Evolutionary conservation across 2,888 invertebrate species (phyloP), one percentile per base, ranked within the genome.

Genomic region (Lapara coniferarum): DNA sequence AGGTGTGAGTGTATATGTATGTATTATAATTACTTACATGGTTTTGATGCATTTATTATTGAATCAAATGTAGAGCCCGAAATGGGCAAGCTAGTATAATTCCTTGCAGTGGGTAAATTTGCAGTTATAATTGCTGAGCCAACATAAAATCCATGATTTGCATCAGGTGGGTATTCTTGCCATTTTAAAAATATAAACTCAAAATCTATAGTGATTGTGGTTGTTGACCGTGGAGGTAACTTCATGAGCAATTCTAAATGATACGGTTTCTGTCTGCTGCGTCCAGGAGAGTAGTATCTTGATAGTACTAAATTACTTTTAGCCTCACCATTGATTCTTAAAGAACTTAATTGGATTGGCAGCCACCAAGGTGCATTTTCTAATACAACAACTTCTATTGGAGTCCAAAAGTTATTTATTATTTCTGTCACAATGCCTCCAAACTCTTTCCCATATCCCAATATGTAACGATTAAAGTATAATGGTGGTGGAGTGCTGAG

Each of bases 131-230:
- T 95, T 19, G 98, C 97, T 49, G 99, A 97, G 7, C 98, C 98
- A 81, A 99, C 95, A 85, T 99, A 98, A 90, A 99, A 99, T 0
- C 99, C 99, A 91, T 99, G 99, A 94, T 99, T 99, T 0, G 99
- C 99, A 95, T 99, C 99, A 0, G 99, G 99, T 14, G 99, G 99
- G 91, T 99, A 99, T 88, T 99, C 99, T 81, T 98, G 97, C 98
- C 99, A 99, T 91, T 99, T 99, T 7, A 99, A 94, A 84, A 99
- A 98, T n/a, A 98, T 97, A 90, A 98, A 97, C 88, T 99, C 98
- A 91, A 99, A 98, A 83, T 98, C 97, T 75, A 98, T 95, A 10
- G 96, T 96, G 67, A 99, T 95, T 73, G 96, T 96, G 0, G 97
- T 97, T 8, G 96, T 95, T 0, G 98, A 97, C 75, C 95, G 95